Evolutionary conservation across 2,888 invertebrate genomes (phyloP), one percentile per base, ranked within the genome.

Genomic region (Corythucha ciliata): DNA sequence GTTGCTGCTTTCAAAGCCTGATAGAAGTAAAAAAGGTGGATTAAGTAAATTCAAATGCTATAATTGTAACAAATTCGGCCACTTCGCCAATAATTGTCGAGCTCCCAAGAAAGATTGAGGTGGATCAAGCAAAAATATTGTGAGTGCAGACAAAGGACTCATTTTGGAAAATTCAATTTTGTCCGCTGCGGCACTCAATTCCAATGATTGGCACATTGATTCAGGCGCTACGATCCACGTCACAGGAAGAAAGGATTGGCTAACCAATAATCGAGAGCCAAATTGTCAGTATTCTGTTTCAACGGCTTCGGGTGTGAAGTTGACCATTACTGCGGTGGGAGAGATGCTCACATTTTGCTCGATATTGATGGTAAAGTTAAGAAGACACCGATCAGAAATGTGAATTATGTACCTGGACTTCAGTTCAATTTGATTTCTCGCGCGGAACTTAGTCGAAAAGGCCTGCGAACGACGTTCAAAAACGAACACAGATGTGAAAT

Each of bases 401-500:
- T 41, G 7, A 41, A 27, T 14, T 41, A 41, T 25, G 41, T 41
- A 18, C 41, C 41, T 4, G 41, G 41, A 18, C 41, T 41, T 4
- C 25, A 27, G 41, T 41, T 26, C 26, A 41, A 41, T 14, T 41
- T 41, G 41, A 41, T 41, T 41, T 41, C 41, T 6, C 27, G 41
- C 41, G 24, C 27, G 12, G 41, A 41, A 41, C 41, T 41, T 41
- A 27, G 41, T 41, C 24, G 26, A 16, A 41, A 41, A 25, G 41
- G 41, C n/a, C 41, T 41, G 7, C 26, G 41, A 22, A 41, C 41
- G 26, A 41, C 26, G 22, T 41, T 41, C 24, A 12, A 25, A 25
- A 41, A 25, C 27, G 41, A 41, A 4, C 41, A 27, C 41, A 41
- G 41, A 25, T 41, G 41, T 41, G 41, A 41, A 41, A 41, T 41